Base-by-base conservation (phyloP, 2,113 vertebrate species). In the Campylomormyrus tamandua region DNA sequence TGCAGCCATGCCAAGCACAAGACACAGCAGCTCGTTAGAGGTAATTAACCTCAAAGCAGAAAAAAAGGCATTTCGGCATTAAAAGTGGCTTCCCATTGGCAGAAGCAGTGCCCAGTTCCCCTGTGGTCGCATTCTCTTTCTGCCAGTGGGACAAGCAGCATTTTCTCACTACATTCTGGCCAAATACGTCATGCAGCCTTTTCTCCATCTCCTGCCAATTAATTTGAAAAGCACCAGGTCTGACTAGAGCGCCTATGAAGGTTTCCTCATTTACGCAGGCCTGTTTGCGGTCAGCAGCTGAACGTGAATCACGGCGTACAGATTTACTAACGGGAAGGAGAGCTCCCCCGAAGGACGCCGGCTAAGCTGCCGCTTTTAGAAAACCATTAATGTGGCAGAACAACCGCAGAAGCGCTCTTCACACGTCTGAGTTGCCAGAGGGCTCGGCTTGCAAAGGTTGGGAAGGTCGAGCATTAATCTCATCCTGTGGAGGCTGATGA, bases 351-450 rank as follows among this genome's bases (percentile, higher is more conserved):
- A 39, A 24, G 83, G 39, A 48, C 17, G 19, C 1, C 39, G 31
- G 48, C 11, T 87, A 53, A 87, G 49, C 85, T 48, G 48, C 24
- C 31, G 83, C 83, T 87, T 87, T 87, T 52, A 53, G 50, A 53
- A 53, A 87, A 87, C 48, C 83, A 46, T 84, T 87, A 87, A 87
- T 87, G 50, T 56, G 50, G 27, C 49, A 35, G 13, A 87, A 53
- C n/a, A 56, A 52, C 27, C 13, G 27, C 9, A 31, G 46, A 53
- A 87, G 85, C 50, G 1, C 85, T 53, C 50, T 53, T 87, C n/a
- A 39, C 85, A 56, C 50, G 27, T 35, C 49, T 53, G 27, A 24
- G 27, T 10, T 39, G n/a, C 50, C 27, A 27, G 85, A 87, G 50
- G 85, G 85, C 48, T 87, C 27, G 50, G 6, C 85, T 87, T 21